A percentile compares a stretch with the other conserved stretches of the same genome.
Evolutionary conservation across 2,888 invertebrate genomes (phyloP).

Genomic region (Machimus rusticus): DNA sequence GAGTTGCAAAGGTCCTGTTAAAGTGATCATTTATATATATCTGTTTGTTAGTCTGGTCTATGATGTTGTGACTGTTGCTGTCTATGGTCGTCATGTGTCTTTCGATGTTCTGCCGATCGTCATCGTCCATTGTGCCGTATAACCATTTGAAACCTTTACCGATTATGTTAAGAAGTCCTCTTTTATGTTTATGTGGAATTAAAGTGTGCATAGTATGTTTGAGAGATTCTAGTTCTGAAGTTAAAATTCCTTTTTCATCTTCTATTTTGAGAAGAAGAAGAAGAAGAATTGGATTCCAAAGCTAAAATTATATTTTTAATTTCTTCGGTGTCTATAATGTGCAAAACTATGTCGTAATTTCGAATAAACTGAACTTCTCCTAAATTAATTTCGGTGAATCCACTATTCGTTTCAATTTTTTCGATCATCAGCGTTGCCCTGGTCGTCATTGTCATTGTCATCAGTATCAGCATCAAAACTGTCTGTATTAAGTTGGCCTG

Average conservation of each 20-base stretch:
- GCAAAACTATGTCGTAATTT: too few species aligned
- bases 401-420: too few species aligned
- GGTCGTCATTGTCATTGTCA: too few species aligned
- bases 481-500: slow-evolving; percentile 36
- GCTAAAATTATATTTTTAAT: not conserved
- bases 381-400: too few species aligned
- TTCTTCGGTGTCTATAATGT: too few species aligned
- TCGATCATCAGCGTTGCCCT: too few species aligned
- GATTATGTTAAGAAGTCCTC: slow-evolving; percentile 25
- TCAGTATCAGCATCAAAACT: not conserved
- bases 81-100: slow-evolving; percentile 7
- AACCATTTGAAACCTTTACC: slow-evolving; percentile 36
- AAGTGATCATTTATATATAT: too few species aligned
- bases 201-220: slow-evolving; percentile 23
- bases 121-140: slow-evolving; percentile 40
- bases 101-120: slow-evolving; percentile 25
- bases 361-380: too few species aligned
- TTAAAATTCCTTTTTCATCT: not conserved
- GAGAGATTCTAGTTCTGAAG: not conserved
- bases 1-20: slow-evolving; percentile 25
- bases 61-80: slow-evolving; percentile 26
- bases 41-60: slow-evolving; percentile 31
- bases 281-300: not conserved
- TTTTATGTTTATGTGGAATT: slow-evolving; percentile 29
- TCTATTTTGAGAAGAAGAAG: not conserved